Evolutionary conservation across 2,797 vertebrate species (phyloP).

Genomic region (Oreonectes daqikongensis): DNA sequence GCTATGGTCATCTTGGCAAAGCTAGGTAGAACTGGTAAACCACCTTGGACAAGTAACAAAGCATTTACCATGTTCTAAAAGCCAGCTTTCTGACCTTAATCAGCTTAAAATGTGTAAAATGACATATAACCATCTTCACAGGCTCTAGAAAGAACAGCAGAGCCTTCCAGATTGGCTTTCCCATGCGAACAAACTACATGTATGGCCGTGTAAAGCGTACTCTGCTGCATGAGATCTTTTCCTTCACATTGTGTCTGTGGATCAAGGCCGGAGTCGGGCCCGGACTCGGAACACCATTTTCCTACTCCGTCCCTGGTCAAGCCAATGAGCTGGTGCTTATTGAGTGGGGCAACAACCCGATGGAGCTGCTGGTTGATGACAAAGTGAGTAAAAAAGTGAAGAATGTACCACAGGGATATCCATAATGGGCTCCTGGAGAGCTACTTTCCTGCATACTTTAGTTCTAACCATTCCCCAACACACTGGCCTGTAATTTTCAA

Average conservation of each 20-base stretch:
- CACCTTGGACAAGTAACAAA: neutral
- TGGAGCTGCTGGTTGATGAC: conserved; percentile 84
- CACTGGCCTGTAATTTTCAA: too few relatives aligned
- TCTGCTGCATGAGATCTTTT: conserved; percentile 81
- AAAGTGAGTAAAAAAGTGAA: conserved; percentile 65
- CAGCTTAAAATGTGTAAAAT: neutral
- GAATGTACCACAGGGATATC: neutral
- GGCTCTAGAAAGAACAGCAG: conserved; percentile 64
- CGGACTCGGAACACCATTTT: conserved; percentile 83
- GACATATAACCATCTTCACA: neutral
- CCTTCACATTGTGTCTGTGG: conserved; percentile 85
- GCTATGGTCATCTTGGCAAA: neutral
- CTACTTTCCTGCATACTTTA: too few relatives aligned
- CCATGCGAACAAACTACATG: conserved; percentile 87
- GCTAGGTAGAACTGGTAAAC: neutral
- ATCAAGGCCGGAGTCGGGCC: conserved; percentile 76
- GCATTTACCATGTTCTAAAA: neutral
- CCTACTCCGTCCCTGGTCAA: conserved; percentile 84
- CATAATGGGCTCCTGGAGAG: too few relatives aligned
- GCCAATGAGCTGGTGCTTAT: conserved; percentile 87
- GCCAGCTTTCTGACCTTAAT: neutral
- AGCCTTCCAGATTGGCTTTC: conserved; percentile 83
- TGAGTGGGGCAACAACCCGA: conserved; percentile 84
- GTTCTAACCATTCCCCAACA: too few relatives aligned
- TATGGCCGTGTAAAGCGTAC: conserved; percentile 79